Base-by-base conservation (phyloP, 1,140 invertebrate genomes). In the Maniola jurtina region DNA sequence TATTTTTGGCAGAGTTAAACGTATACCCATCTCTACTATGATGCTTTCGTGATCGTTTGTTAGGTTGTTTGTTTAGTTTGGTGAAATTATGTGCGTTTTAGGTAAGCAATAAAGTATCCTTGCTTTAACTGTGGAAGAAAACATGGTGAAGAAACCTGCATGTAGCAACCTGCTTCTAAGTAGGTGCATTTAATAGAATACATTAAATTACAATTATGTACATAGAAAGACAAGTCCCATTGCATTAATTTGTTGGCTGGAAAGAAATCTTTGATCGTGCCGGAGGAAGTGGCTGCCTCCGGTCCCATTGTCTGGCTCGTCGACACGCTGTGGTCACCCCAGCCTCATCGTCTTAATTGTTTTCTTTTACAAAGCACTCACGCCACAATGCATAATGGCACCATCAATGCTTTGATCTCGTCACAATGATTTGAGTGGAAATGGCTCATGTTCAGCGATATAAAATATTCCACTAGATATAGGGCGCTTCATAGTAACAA, bases 341-440 rank as follows among this genome's bases (percentile, higher is more conserved):
- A 75, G 58, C 40, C 70, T 79, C 82, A 86, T 86, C 71, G 80
- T 79, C 80, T 80, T 88, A 84, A 89, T 88, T 89, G 86, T 86
- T 88, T 84, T 83, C 85, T 88, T 89, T 80, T 70, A 64, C 69
- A 72, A 77, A 75, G 78, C 83, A 81, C 81, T 85, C 72, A 74
- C 65, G 62, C 61, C 50, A 89, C 83, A 87, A 86, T 86, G 64
- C 72, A 68, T 80, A 77, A 83, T 80, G 77, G 77, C 68, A 73
- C 74, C 60, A 61, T n/a, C 42, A 45, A n/a, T 45, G 81, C 83
- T 89, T 89, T 89, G 84, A 87, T 89, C 84, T 81, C 74, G 50
- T 70, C 45, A 66, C 42, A 64, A 64, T 61, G 50, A 55, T 38
- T 63, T 16, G 10, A 59, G 60, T 59, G 60, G 11, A 61, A 50